Percentiles rank a stretch among this genome's conserved stretches.
phyloP scores from a whole-genome alignment of 2,113 vertebrate species.

The Zapornia atra region DNA sequence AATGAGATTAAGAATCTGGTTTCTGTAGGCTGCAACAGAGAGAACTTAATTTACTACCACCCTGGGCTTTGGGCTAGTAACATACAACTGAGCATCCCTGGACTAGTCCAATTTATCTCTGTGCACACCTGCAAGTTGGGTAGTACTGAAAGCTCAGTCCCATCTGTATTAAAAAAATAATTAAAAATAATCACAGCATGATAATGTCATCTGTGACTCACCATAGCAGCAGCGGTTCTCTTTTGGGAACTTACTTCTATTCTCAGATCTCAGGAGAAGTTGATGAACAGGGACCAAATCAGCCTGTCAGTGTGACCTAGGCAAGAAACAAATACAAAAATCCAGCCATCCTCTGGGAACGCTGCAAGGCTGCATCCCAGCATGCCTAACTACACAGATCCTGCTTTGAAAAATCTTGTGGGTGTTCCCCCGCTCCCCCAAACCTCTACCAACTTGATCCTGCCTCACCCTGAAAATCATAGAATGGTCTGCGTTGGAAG shows the following conservation, averaged over 20 bases:
- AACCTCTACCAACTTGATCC: not conserved
- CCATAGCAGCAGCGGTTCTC: not conserved
- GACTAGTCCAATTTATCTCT: not conserved
- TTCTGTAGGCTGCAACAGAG: not conserved
- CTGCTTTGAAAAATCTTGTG: not conserved
- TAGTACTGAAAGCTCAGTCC: not conserved
- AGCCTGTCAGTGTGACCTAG: not conserved
- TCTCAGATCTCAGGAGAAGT: not conserved
- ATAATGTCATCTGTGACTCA: not conserved
- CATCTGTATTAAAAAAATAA: not conserved
- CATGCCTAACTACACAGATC: not conserved
- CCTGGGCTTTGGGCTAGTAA: not conserved
- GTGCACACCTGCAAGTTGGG: not conserved
- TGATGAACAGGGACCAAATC: not conserved
- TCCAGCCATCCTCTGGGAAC: not conserved
- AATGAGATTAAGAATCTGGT: not conserved
- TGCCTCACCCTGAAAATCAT: not conserved
- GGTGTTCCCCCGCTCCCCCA: rapidly evolving
- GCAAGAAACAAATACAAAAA: not conserved
- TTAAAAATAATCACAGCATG: not conserved
- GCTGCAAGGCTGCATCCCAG: not conserved
- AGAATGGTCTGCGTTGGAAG: too few species aligned
- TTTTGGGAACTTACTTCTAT: not conserved
- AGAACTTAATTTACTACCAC: not conserved
- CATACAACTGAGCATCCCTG: not conserved